Base-by-base conservation (phyloP, 2,113 vertebrate species). In the Chamaetylas fuelleborni region DNA sequence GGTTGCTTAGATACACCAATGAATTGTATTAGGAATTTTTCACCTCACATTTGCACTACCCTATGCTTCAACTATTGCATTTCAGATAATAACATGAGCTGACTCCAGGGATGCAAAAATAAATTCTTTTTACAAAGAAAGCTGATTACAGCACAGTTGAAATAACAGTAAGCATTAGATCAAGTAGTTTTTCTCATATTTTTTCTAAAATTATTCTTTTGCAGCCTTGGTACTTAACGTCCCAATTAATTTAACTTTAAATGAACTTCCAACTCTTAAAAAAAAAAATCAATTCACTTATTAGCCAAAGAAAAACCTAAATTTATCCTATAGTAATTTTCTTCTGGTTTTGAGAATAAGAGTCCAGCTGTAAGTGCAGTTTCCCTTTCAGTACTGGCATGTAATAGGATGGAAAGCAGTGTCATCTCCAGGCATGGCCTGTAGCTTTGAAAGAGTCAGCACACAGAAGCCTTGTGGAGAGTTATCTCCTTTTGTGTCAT, bases 1-100 rank as follows among this genome's bases (percentile, higher is more conserved):
- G 24, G 95, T 94, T 93, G 92, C 92, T 95, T 91, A 74, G 93
- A 92, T 86, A 93, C 85, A 60, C 60, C 69, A 74, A 78, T 70
- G 43, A 93, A 93, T 81, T 93, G 42, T 91, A 85, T 85, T 61
- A 78, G 85, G 85, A 88, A 80, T 88, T 86, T 88, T 78, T 93
- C 81, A 92, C 92, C 88, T 97, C 82, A 70, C 24, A 73, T 92
- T 95, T 83, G 47, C 53, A 51, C 88, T 80, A 31, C 11, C 9
- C 12, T 81, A 9, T 72, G 70, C 61, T 93, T 80, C 62, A 61
- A 58, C 20, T 92, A 65, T 40, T 65, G 15, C 25, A 26, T 87
- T 95, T 84, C 38, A 72, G 61, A 79, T 50, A 92, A 74, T 19
- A 76, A 61, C 12, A 40, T 17, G 14, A 91, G 19, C n/a, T 81